phyloP scores from a whole-genome alignment of 2,797 vertebrate species.

The Siniperca undulata region DNA sequence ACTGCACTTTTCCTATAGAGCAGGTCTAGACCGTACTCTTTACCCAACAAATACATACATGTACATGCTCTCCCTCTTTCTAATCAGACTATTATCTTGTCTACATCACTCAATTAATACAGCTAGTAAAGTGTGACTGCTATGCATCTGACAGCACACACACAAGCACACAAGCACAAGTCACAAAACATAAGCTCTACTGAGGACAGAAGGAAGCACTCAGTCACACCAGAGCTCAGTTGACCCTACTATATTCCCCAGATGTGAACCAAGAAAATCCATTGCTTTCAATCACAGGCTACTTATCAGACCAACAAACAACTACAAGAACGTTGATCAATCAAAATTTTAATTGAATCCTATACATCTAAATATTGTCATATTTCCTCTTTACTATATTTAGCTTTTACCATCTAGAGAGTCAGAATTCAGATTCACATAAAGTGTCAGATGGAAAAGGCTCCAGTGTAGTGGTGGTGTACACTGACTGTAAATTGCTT shows the following conservation, averaged over 20 bases:
- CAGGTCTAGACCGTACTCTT: no score
- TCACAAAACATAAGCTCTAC: conserved; percentile 20
- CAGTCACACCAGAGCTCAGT: conserved; percentile 22
- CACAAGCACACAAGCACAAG: neutral
- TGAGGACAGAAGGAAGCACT: conserved; percentile 68
- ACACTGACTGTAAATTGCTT: conserved; percentile 12
- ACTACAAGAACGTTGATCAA: neutral
- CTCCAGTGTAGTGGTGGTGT: neutral
- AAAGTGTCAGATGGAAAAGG: neutral
- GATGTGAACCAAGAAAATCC: neutral
- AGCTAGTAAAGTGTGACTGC: conserved; percentile 7
- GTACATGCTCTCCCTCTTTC: neutral
- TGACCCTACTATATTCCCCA: neutral
- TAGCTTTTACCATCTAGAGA: neutral
- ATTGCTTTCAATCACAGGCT: neutral
- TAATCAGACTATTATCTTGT: neutral
- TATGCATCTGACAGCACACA: neutral
- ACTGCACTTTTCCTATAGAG: no score
- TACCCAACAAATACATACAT: neutral
- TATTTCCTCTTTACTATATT: neutral
- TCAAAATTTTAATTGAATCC: neutral
- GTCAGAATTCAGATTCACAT: neutral
- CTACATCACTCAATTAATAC: neutral
- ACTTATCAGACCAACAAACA: neutral
- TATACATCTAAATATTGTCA: neutral